Evolutionary conservation across 2,113 vertebrate species (phyloP), one percentile per base, ranked within the genome.

Genomic region (Cettia cetti): DNA sequence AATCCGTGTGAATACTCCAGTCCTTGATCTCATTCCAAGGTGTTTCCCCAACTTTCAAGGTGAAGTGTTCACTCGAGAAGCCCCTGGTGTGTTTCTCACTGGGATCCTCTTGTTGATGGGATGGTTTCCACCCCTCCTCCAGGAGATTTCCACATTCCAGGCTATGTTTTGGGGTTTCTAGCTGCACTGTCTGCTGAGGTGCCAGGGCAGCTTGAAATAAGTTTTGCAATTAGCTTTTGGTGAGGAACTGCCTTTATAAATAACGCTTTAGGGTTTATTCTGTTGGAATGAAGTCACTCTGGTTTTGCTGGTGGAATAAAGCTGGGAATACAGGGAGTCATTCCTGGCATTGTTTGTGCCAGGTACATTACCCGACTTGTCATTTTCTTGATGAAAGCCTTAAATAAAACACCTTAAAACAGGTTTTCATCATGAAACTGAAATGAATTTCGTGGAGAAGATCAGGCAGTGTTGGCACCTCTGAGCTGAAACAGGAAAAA

Each of bases 301-400:
- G 75, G 33, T 75, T 53, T 39, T 42, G 59, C 37, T 53, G 6
- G 18, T 11, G 61, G 33, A 50, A 26, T 23, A 7, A 54, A 57
- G 42, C 20, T 75, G 74, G 57, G 83, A 61, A 13, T 9, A 1
- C 19, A 10, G 64, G 39, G 60, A 63, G 21, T 5, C 20, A 4
- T 28, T 37, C 5, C 31, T 17, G 6, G 6, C 20, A 1, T 8
- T 40, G 54, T 20, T 30, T 1, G 0, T 5, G 8, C 12, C 21
- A 1, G 53, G 27, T 9, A 1, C 1, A 5, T 33, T 66, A 35
- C 15, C 65, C 9, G n/a, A 2, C 13, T n/a, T 21, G 9, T 26
- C 4, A 3, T 57, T 15, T 24, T 14, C 22, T 28, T 5, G 19
- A 3, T 11, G 18, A 39, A 89, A 70, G 40, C n/a, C 6, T 74